Evolutionary conservation across 1,140 invertebrate genomes (phyloP), one percentile per base, ranked within the genome.

Genomic region (Hydropsyche tenuis): DNA sequence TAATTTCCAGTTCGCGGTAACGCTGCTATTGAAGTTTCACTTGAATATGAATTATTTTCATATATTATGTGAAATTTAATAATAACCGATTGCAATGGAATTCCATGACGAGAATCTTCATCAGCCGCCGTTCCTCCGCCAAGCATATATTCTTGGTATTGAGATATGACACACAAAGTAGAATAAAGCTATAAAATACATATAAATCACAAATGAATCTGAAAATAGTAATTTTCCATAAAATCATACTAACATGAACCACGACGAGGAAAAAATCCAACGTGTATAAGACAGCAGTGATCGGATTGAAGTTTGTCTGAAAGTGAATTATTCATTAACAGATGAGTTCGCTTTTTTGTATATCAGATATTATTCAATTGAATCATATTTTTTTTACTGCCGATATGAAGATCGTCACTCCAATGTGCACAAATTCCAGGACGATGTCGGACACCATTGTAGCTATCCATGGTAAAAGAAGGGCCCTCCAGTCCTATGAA

Each of bases 241-340:
- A 37, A 37, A 37, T 9, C 18, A 20, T 51, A 65, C 63, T 42
- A 14, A 65, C 63, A 22, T 65, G 63, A 11, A 65, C n/a, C 5
- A 43, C 37, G 9, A 65, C 63, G 1, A 65, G n/a, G 20, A 65
- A 65, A 16, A 65, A 65, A 18, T 65, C 63, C 16, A 43, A 1
- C 12, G 63, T 65, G 18, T 30, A 65, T 20, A 65, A 11, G 4
- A 65, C 42, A 9, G 63, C 63, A 18, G 63, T 65, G 16, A 65
- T 43, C 12, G 63, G 63, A 65, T 65, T 65, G 30, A 65, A 65
- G 43, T 65, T 43, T 9, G 42, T 12, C 63, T 65, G 30, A 45
- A 65, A 65, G 12, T 60, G 4, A 56, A 16, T 23, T 4, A 56
- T 51, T 9, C n/a, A 51, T 51, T 51, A 51, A 51, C 4, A 51